Conservation (phyloP, 2,113 vertebrate genomes). For the Centrocercus urophasianus region DNA sequence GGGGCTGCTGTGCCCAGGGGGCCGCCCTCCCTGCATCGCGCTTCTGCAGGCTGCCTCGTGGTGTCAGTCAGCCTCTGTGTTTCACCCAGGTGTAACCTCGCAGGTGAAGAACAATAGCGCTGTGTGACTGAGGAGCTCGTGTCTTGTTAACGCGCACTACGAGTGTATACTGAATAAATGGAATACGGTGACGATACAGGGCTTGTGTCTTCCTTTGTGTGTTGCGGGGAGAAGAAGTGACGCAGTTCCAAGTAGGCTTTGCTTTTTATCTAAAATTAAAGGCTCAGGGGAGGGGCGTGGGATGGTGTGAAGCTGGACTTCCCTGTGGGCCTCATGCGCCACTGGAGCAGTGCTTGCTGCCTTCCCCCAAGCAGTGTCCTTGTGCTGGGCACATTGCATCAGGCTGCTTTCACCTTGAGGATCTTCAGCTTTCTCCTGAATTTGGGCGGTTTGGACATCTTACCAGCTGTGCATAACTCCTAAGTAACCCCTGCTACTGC, state of each 20-base stretch:
- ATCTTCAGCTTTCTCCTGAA: background rate
- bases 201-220: background rate
- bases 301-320: background rate
- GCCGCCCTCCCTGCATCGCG: background rate
- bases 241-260: background rate
- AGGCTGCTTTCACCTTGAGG: background rate
- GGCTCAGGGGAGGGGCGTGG: too few relatives aligned
- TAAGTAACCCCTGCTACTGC: background rate
- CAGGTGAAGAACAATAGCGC: constrained; percentile 45
- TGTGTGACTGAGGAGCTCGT: background rate
- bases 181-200: background rate
- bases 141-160: constrained; percentile 7
- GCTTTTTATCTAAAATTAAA: background rate
- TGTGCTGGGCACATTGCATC: too few relatives aligned
- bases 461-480: background rate
- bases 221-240: background rate
- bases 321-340: background rate
- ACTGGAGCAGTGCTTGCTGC: background rate
- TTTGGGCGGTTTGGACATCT: background rate
- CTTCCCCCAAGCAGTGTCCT: background rate
- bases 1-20: background rate
- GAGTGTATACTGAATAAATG: constrained; percentile 28
- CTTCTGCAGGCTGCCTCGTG: background rate
- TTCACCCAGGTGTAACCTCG: background rate
- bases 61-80: background rate